Conservation (phyloP, 2,113 vertebrate genomes). For the Acinonyx jubatus region DNA sequence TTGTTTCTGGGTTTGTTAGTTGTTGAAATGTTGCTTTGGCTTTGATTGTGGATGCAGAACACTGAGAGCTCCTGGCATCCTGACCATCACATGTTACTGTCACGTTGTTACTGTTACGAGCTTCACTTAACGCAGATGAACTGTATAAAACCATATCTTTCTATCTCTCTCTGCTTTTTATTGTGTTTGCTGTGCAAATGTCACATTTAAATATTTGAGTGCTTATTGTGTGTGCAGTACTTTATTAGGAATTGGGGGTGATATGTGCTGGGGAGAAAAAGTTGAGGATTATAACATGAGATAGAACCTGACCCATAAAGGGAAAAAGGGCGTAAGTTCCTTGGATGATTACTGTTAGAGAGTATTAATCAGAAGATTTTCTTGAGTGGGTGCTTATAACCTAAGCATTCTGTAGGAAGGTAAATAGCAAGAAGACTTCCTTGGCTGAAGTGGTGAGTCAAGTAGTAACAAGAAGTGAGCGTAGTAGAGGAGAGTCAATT, state of each 20-base stretch:
- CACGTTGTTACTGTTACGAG: not conserved
- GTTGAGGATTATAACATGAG: constrained; percentile 36
- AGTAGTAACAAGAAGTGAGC: constrained; percentile 61
- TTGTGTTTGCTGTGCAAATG: constrained; percentile 37
- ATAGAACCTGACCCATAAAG: constrained; percentile 15
- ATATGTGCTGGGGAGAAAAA: not conserved
- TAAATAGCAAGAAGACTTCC: constrained; percentile 72
- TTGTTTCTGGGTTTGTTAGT: constrained; percentile 25
- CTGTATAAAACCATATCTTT: constrained; percentile 2
- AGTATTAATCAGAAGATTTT: constrained; percentile 69
- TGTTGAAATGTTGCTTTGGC: constrained; percentile 17
- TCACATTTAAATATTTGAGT: constrained; percentile 58
- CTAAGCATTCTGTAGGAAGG: constrained; percentile 72
- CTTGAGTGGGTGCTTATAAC: constrained; percentile 67
- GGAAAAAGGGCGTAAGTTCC: constrained; percentile 39
- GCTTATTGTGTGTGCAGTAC: not conserved
- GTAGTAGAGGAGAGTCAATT: constrained; percentile 61
- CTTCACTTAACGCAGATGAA: not conserved
- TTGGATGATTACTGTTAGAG: constrained; percentile 60
- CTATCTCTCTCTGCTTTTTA: constrained; percentile 50
- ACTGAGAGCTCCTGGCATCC: not conserved
- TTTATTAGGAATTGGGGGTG: constrained; percentile 44
- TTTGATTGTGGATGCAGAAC: constrained; percentile 4
- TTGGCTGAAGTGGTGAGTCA: constrained; percentile 71
- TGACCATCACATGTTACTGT: not conserved